Conservation (phyloP, 2,113 vertebrate genomes). For the Tenrec ecaudatus region DNA sequence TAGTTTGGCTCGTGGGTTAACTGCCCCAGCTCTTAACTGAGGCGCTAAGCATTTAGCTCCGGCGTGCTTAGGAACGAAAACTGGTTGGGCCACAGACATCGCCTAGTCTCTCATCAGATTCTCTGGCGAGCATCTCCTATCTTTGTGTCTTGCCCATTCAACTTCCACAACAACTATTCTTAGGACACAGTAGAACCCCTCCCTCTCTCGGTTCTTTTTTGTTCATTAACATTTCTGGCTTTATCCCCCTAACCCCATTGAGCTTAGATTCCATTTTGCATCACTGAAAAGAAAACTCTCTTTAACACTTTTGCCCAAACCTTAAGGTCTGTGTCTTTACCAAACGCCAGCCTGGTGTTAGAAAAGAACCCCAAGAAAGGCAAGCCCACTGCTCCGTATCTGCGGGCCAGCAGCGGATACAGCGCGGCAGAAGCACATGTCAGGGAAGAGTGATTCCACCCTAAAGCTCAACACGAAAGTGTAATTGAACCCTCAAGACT, state of each 20-base stretch:
- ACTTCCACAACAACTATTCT: no score
- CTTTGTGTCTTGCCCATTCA: background rate
- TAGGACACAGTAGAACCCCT: background rate
- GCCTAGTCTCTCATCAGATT: background rate
- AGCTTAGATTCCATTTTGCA: background rate
- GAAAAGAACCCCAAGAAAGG: background rate
- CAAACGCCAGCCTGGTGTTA: background rate
- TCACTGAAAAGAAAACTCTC: background rate
- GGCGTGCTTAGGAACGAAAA: background rate
- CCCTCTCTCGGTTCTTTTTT: background rate
- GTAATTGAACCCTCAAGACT: background rate
- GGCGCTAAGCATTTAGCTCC: background rate
- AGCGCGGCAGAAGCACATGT: background rate
- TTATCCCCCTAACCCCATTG: background rate
- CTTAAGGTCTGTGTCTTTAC: background rate
- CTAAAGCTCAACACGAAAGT: background rate
- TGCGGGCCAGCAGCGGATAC: background rate
- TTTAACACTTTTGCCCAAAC: constrained; percentile 1
- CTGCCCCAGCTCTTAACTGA: background rate
- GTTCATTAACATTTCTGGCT: background rate
- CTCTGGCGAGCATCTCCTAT: background rate
- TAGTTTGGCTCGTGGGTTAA: no score
- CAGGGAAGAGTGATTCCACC: background rate
- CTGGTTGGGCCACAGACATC: background rate
- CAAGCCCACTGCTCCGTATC: no score